These are phyloP conservation scores for Triplophysa bombifrons DNA, from an alignment of 2,797 vertebrate genomes.

Conservation along the genomic window DNA sequence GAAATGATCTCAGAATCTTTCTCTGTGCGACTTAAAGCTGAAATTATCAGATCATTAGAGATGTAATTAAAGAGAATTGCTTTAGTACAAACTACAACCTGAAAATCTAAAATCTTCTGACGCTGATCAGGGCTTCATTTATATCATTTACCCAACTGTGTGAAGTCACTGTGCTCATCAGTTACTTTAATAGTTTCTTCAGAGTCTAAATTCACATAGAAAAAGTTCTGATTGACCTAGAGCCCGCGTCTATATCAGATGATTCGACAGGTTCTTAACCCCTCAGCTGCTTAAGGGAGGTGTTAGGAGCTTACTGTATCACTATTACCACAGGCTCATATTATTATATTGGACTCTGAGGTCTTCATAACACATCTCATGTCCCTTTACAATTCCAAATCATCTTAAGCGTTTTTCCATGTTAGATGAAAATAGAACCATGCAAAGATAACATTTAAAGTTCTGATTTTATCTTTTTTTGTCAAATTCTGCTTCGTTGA, in stretches of 20 bases:
- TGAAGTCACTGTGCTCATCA: background rate
- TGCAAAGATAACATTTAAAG: background rate
- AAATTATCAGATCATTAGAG: slow-evolving; percentile 22
- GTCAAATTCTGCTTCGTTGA: background rate
- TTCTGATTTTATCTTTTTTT: background rate
- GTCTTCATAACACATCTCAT: background rate
- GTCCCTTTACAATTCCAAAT: background rate
- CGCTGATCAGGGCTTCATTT: background rate
- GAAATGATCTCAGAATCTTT: slow-evolving; percentile 27
- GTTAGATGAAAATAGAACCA: background rate
- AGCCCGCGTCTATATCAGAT: background rate
- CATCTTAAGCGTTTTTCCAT: background rate
- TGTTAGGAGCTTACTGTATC: background rate
- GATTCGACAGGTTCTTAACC: slow-evolving; percentile 1
- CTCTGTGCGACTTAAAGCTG: background rate
- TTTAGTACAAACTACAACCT: slow-evolving; percentile 10
- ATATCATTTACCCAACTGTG: background rate
- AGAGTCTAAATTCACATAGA: background rate
- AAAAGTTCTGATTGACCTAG: background rate
- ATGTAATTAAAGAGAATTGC: slow-evolving; percentile 15
- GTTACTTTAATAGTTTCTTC: background rate
- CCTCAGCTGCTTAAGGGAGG: background rate
- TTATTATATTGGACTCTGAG: background rate
- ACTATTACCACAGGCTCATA: background rate
- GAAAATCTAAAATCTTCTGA: background rate